phyloP scores from a whole-genome alignment of 2,888 invertebrate genomes.

The Linnaemya vulpina region DNA sequence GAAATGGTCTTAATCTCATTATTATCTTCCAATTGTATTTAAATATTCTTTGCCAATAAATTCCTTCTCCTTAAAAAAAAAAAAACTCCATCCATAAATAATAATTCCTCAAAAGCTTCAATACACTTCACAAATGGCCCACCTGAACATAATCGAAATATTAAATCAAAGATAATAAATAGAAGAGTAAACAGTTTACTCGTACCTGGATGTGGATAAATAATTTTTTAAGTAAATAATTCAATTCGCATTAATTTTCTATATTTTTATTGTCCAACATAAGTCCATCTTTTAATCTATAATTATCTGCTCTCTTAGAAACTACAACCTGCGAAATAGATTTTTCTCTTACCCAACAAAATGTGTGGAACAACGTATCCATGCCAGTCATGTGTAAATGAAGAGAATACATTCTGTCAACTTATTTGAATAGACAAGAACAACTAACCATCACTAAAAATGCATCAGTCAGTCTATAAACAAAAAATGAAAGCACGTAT shows the following conservation, averaged over 20 bases:
- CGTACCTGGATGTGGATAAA: conserved; percentile 18
- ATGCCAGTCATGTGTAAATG: conserved; percentile 59
- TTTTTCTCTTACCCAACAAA: conserved; percentile 9
- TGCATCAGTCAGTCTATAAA: neutral
- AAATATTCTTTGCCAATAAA: too few relatives aligned
- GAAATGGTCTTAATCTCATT: neutral
- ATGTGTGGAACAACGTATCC: neutral
- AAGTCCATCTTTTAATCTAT: too few relatives aligned
- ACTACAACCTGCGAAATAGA: too few relatives aligned
- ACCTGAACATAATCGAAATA: conserved; percentile 6
- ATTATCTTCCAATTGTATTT: neutral
- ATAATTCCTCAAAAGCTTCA: neutral
- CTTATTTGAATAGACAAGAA: conserved; percentile 18
- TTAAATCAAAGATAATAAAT: conserved; percentile 18
- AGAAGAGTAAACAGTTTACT: conserved; percentile 22
- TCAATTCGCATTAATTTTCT: neutral
- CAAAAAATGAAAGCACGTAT: neutral
- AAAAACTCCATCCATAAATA: neutral
- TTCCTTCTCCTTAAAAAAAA: too few relatives aligned
- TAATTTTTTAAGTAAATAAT: conserved; percentile 18
- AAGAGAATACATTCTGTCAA: conserved; percentile 48
- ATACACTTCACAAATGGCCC: neutral
- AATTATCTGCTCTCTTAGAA: too few relatives aligned
- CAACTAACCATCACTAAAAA: conserved; percentile 31
- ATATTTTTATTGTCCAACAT: neutral